Evolutionary conservation across 2,797 vertebrate genomes (phyloP).

Genomic region (Pogoniulus pusillus): DNA sequence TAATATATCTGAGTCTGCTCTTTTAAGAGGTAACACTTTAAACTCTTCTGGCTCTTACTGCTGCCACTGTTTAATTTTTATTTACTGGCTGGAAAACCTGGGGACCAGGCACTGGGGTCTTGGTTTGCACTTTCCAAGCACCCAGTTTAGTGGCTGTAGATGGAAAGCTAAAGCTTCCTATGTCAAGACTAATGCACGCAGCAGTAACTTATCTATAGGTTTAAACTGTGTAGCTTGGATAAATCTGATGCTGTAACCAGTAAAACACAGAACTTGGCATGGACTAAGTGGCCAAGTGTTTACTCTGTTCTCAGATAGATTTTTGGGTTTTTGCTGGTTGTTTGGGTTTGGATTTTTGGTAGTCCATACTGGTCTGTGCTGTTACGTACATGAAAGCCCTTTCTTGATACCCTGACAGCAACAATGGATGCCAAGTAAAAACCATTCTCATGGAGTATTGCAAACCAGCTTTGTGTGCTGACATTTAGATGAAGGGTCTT

Average conservation of each 20-base stretch:
- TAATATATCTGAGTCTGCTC: not conserved
- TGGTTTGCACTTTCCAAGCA: not conserved
- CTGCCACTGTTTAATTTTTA: not conserved
- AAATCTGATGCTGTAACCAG: not conserved
- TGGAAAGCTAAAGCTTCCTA: not conserved
- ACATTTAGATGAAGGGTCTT: not conserved
- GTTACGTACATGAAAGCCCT: not conserved
- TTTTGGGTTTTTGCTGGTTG: not conserved
- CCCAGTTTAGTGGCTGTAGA: not conserved
- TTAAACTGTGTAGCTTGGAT: not conserved
- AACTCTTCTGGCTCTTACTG: not conserved
- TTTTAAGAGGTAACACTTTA: not conserved
- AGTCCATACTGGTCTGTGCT: not conserved
- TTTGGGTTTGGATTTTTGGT: not conserved
- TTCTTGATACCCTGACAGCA: not conserved
- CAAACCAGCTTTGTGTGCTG: not conserved
- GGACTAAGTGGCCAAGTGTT: not conserved
- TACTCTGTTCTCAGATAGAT: not conserved
- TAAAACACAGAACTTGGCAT: not conserved
- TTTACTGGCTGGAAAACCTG: not conserved
- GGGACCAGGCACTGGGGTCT: not conserved
- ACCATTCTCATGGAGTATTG: not conserved
- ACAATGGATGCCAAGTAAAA: not conserved
- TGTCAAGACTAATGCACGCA: not conserved
- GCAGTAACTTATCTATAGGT: not conserved